Base-by-base conservation (phyloP, 2,797 vertebrate species). In the Acanthiza pusilla region DNA sequence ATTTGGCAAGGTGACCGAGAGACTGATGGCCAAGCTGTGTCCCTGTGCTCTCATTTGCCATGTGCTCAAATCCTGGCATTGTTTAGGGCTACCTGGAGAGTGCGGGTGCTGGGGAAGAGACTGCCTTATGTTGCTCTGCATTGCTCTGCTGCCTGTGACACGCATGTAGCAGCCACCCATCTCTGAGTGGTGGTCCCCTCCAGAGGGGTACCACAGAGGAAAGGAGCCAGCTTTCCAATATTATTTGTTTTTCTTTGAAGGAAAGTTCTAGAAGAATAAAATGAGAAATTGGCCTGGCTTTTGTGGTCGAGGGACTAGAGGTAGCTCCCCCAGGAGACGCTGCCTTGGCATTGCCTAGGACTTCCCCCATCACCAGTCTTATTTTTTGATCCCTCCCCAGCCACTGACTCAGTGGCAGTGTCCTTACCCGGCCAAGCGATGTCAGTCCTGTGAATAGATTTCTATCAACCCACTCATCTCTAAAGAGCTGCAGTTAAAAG, bases 401-500 rank as follows among this genome's bases (percentile, higher is more conserved):
- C 57, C 32, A 42, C 25, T 62, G 61, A 78, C 57, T 76, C 12
- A 3, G 83, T 88, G 73, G 67, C 90, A 85, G 71, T 34, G 63
- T 94, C 88, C 63, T 77, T 88, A 48, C 80, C 51, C 71, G 91
- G 85, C 85, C 83, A 63, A 91, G 77, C 11, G 5, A 81, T 93
- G 61, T 91, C 89, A 93, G 70, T 71, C 78, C 84, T 60, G 73
- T 40, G 76, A 93, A 85, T 92, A 94, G 92, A 84, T 89, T 95
- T 89, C 71, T 88, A 43, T 76, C 91, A 95, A 87, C 85, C 82
- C 85, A 81, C 94, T 96, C 91, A 92, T 76, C 79, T 88, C 89
- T 92, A 73, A 91, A 95, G 91, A 88, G 75, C 73, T 78, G 63
- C 48, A 78, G 66, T 88, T 95, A 94, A 94, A 94, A 92, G 87